phyloP scores from a whole-genome alignment of 2,113 vertebrate species.

The Columba livia region DNA sequence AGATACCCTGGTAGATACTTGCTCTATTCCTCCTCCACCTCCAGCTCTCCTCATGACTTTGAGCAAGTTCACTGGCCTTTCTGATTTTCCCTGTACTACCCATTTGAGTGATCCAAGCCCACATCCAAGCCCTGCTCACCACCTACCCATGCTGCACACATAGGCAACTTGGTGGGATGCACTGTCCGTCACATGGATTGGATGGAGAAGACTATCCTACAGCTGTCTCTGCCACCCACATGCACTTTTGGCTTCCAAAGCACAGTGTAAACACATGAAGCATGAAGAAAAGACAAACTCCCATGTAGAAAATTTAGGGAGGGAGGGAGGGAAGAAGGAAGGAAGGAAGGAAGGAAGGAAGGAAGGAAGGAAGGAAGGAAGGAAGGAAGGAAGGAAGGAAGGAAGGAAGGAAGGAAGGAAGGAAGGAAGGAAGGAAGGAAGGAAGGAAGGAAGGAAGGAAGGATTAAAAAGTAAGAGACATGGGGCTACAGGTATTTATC shows the following conservation, averaged over 20 bases:
- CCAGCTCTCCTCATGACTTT: background rate
- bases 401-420: too few species aligned
- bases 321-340: background rate
- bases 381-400: too few species aligned
- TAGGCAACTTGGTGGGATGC: fast-evolving
- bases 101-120: background rate
- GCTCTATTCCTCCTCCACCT: background rate
- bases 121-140: background rate
- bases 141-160: background rate
- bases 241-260: background rate
- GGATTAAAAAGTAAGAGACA: background rate
- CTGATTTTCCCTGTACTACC: background rate
- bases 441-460: background rate
- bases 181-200: background rate
- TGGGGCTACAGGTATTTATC: fast-evolving
- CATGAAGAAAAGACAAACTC: background rate
- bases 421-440: too few species aligned
- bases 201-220: background rate
- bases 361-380: too few species aligned
- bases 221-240: background rate
- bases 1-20: background rate
- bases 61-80: background rate
- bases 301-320: background rate
- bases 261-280: background rate
- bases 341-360: too few species aligned